Base-by-base conservation (phyloP, 2,888 invertebrate species). In the Tryphoninae sp. region DNA sequence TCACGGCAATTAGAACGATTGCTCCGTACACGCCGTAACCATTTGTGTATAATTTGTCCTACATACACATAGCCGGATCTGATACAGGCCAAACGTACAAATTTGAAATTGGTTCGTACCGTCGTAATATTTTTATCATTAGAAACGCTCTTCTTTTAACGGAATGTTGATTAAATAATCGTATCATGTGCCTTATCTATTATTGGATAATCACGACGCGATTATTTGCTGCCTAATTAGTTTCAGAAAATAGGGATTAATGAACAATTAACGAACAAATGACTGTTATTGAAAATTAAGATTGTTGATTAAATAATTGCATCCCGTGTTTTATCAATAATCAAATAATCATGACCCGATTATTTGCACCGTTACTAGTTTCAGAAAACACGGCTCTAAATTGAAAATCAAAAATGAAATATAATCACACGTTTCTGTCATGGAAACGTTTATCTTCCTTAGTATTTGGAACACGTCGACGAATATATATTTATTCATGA, bases 1-100 rank as follows among this genome's bases (percentile, higher is more conserved):
- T 59, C 45, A 23, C 40, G n/a, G 9, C 65, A 67, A 71, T 61
- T 61, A 33, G 19, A 2, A 4, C n/a, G 42, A 73, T 71, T 64
- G 33, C 22, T n/a, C 58, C 19, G 64, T 19, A 16, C 49, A 6
- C 13, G 45, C 6, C 40, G 23, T 22, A 51, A 33, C 45, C 49
- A 40, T 45, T 13, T 3, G 45, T 0, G 45, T 45, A 9, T 9
- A 45, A 45, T 45, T 45, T 45, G 45, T 45, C 45, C 45, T 45
- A 13, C 45, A 45, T 45, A 45, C 11, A 45, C 11, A 45, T 9
- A 45, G 45, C 45, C 45, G 45, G 45, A 45, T 45, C 13, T 45
- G 45, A 11, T 13, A 45, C 45, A 45, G 2, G 13, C 45, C 6
- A 45, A 45, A 11, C 45, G 3, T 13, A 45, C 9, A 13, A 45